A percentile compares a stretch with the other conserved stretches of the same genome.
phyloP scores from a whole-genome alignment of 2,113 vertebrate genomes.

The Gobiocypris rarus region DNA sequence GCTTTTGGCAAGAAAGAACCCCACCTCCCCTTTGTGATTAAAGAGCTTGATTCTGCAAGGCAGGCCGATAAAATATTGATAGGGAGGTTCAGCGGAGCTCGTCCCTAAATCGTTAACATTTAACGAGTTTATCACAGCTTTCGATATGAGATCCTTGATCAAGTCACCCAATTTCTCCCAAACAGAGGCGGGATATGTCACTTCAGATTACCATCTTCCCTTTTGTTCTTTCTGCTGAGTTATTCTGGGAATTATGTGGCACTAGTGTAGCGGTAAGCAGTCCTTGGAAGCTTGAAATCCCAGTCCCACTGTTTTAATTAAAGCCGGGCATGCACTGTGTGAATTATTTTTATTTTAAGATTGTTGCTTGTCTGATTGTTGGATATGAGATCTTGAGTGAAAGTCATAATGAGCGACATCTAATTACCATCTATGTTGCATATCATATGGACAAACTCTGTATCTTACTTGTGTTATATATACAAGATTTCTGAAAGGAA shows the following conservation, averaged over 20 bases:
- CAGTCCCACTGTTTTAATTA: not conserved
- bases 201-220: not conserved
- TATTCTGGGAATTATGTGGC: slow-evolving; percentile 3
- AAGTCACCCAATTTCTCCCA: slow-evolving; percentile 27
- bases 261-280: not conserved
- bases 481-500: not conserved
- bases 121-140: slow-evolving; percentile 27
- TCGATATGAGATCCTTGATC: slow-evolving; percentile 37
- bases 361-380: not conserved
- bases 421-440: not conserved
- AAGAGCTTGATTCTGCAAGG: slow-evolving; percentile 10
- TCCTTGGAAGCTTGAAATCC: not conserved
- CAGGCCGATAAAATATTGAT: slow-evolving; percentile 45
- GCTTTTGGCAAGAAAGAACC: slow-evolving; percentile 16
- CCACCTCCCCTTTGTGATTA: slow-evolving; percentile 34
- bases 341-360: not conserved
- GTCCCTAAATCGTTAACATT: slow-evolving; percentile 38
- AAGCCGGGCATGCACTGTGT: not conserved
- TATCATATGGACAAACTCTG: too few species aligned
- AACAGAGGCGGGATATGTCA: not conserved
- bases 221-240: slow-evolving; percentile 5
- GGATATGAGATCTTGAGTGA: not conserved
- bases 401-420: not conserved
- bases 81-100: slow-evolving; percentile 18
- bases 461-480: not conserved